phyloP scores from a whole-genome alignment of 1,140 invertebrate species.

The Latrodectus geometricus region DNA sequence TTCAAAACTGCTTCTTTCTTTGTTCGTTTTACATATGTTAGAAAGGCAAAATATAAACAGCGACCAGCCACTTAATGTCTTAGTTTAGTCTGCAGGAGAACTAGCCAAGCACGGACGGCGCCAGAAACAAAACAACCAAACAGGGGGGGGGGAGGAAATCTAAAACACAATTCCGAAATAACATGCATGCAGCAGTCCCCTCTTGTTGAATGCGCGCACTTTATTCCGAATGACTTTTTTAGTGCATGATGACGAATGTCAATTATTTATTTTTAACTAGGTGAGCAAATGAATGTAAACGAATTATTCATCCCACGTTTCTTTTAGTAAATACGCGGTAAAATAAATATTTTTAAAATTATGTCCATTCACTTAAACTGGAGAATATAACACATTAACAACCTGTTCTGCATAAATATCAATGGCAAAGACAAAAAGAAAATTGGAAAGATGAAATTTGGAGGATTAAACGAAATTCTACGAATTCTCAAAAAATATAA shows the following conservation, averaged over 20 bases:
- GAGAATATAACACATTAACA: too few relatives aligned
- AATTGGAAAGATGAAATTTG: too few relatives aligned
- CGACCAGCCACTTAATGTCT: background rate
- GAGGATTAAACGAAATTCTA: too few relatives aligned
- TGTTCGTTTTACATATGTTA: background rate
- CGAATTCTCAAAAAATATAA: too few relatives aligned
- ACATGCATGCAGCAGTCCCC: background rate
- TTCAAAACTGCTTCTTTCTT: background rate
- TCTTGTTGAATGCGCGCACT: background rate
- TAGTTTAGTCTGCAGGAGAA: background rate
- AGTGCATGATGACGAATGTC: background rate
- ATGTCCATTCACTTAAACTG: too few relatives aligned
- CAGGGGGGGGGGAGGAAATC: background rate
- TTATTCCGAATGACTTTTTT: background rate
- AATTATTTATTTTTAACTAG: background rate
- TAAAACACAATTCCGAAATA: background rate
- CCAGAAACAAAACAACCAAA: background rate
- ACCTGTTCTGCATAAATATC: too few relatives aligned
- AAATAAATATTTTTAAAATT: too few relatives aligned
- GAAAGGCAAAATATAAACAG: background rate
- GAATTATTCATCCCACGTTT: too few relatives aligned
- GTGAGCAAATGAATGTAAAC: background rate
- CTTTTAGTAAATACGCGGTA: too few relatives aligned
- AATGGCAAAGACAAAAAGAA: too few relatives aligned
- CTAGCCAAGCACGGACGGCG: background rate